Evolutionary conservation across 2,888 invertebrate genomes (phyloP).

Genomic region (Nineta flava): DNA sequence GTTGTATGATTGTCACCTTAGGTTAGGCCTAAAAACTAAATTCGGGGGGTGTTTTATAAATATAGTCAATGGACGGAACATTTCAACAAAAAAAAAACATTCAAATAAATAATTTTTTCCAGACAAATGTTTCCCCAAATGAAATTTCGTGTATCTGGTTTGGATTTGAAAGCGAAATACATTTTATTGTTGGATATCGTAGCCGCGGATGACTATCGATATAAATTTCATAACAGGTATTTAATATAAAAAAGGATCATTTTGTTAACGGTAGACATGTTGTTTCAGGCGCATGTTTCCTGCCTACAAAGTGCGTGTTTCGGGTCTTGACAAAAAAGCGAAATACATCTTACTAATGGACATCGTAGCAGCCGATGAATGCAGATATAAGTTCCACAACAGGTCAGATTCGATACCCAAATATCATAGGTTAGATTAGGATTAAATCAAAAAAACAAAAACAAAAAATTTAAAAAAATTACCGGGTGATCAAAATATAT

Average conservation of each 20-base stretch:
- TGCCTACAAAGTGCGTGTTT: constrained; percentile 91
- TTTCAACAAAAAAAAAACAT: no score
- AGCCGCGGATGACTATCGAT: constrained; percentile 96
- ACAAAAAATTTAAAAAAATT: constrained; percentile 1
- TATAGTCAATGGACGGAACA: no score
- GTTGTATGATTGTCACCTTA: no score
- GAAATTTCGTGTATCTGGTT: constrained; percentile 95
- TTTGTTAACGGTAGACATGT: constrained; percentile 13
- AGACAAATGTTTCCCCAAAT: constrained; percentile 99
- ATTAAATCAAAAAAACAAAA: neutral
- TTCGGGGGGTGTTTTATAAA: no score
- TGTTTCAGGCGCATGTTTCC: constrained; percentile 94
- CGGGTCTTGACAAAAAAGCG: constrained; percentile 92
- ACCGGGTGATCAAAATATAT: constrained; percentile 5
- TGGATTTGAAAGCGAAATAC: constrained; percentile 98
- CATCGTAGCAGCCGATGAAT: constrained; percentile 93
- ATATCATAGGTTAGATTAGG: neutral
- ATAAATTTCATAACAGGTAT: constrained; percentile 94
- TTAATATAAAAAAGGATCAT: constrained; percentile 9
- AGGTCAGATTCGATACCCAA: constrained; percentile 39
- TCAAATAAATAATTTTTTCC: constrained; percentile 29
- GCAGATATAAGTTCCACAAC: constrained; percentile 89
- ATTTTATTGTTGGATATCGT: constrained; percentile 97
- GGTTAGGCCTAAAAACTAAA: no score
- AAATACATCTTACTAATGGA: constrained; percentile 96